These are phyloP conservation scores for Glomeris maerens DNA, from an alignment of 1,140 invertebrate species.

Conservation along the genomic window DNA sequence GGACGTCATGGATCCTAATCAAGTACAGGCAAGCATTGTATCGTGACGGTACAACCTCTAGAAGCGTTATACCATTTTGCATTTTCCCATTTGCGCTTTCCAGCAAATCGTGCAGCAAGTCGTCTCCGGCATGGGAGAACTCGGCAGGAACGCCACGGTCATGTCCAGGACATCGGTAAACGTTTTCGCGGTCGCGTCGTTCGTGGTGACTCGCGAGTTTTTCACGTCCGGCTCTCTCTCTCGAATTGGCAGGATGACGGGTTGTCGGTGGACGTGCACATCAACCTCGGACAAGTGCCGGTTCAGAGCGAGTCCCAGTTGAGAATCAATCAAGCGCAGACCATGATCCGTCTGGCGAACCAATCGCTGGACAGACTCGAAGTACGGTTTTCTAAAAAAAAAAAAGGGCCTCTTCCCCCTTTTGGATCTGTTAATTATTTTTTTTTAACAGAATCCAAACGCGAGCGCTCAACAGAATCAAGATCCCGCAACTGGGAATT, in stretches of 20 bases:
- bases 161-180: conserved; percentile 27
- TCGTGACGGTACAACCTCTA: background rate
- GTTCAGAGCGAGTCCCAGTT: conserved; percentile 26
- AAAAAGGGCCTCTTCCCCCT: too few relatives aligned
- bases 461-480: too few relatives aligned
- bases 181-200: background rate
- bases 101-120: conserved; percentile 31
- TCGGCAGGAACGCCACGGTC: conserved; percentile 30
- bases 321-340: conserved; percentile 24
- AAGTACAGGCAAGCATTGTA: conserved; percentile 27
- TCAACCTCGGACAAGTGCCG: conserved; percentile 29
- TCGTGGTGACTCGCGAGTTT: background rate
- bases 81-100: too few relatives aligned
- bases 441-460: too few relatives aligned
- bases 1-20: conserved; percentile 27
- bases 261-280: conserved; percentile 32
- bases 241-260: conserved; percentile 26
- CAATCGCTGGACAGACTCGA: conserved; percentile 25
- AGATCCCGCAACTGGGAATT: too few relatives aligned
- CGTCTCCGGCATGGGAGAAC: conserved; percentile 26
- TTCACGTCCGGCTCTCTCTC: background rate
- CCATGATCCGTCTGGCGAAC: conserved; percentile 27
- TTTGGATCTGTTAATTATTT: too few relatives aligned
- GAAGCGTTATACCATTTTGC: background rate
- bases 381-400: too few relatives aligned